Percentiles rank a stretch among this genome's conserved stretches.
phyloP scores from a whole-genome alignment of 2,113 vertebrate genomes.

The Charadrius vociferus region DNA sequence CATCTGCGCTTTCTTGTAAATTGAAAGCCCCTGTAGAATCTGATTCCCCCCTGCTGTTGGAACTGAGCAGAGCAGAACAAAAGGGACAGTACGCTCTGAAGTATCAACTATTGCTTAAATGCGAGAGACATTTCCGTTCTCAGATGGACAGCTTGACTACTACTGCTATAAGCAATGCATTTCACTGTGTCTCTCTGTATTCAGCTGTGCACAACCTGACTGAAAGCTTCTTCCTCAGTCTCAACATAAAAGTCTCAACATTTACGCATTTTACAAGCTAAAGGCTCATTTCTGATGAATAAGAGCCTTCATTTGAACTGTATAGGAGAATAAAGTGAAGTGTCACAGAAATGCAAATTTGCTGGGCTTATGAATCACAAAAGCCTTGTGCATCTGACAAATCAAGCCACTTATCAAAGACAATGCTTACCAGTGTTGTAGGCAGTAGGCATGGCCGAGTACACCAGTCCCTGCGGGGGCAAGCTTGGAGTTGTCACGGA shows the following conservation, averaged over 20 bases:
- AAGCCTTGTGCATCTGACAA: neutral
- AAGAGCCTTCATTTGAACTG: neutral
- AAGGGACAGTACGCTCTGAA: neutral
- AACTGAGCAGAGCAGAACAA: neutral
- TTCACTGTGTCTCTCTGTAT: neutral
- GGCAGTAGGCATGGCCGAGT: constrained; percentile 94
- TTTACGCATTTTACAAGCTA: neutral
- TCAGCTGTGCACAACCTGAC: neutral
- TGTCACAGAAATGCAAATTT: neutral
- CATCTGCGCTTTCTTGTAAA: neutral
- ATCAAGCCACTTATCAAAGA: neutral
- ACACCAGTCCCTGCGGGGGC: constrained; percentile 91
- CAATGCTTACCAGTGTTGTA: constrained; percentile 91
- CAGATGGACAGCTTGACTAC: fast-evolving
- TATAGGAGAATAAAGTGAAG: neutral
- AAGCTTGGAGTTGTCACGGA: constrained; percentile 97
- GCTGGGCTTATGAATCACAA: neutral
- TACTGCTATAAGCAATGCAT: fast-evolving
- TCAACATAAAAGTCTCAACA: neutral
- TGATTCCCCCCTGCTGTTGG: neutral
- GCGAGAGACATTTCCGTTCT: neutral
- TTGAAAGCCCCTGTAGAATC: neutral
- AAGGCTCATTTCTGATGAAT: neutral
- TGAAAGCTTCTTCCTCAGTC: neutral
- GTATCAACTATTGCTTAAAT: fast-evolving